A percentile compares a stretch with the other conserved stretches of the same genome.
Evolutionary conservation across 2,797 vertebrate species (phyloP).

Genomic region (Scyliorhinus canicula): DNA sequence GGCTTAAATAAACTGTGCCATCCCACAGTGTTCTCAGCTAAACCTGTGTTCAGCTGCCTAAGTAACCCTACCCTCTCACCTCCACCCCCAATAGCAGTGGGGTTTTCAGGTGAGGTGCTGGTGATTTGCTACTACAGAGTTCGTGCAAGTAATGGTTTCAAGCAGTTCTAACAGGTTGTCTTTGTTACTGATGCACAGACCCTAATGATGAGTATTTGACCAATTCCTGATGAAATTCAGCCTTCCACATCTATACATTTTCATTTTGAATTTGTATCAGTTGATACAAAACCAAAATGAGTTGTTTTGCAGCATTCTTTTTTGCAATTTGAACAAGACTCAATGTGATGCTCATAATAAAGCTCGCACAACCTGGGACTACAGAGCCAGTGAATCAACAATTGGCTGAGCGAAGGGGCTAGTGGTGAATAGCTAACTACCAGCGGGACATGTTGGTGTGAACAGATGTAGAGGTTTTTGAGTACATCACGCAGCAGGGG

Average conservation of each 20-base stretch:
- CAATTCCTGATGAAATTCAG: neutral
- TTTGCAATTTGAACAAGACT: neutral
- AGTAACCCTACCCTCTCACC: too few relatives aligned
- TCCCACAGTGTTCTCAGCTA: too few relatives aligned
- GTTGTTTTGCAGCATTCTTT: neutral
- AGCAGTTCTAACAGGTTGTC: neutral
- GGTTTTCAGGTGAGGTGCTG: too few relatives aligned
- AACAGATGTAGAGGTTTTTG: neutral
- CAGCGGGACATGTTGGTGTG: neutral
- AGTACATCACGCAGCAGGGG: neutral
- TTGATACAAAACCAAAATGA: neutral
- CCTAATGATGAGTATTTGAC: neutral
- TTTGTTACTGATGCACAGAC: neutral
- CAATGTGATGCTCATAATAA: neutral
- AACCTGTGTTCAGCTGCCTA: too few relatives aligned
- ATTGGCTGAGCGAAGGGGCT: neutral
- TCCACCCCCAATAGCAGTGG: too few relatives aligned
- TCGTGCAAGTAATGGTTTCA: too few relatives aligned
- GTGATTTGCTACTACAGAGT: too few relatives aligned
- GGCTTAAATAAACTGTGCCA: neutral
- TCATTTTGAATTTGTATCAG: neutral
- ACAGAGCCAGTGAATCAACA: neutral
- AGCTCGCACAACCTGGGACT: neutral
- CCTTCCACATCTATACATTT: neutral
- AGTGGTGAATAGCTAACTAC: neutral